phyloP scores from a whole-genome alignment of 2,888 invertebrate genomes.

The Ecdyonurus torrentis region DNA sequence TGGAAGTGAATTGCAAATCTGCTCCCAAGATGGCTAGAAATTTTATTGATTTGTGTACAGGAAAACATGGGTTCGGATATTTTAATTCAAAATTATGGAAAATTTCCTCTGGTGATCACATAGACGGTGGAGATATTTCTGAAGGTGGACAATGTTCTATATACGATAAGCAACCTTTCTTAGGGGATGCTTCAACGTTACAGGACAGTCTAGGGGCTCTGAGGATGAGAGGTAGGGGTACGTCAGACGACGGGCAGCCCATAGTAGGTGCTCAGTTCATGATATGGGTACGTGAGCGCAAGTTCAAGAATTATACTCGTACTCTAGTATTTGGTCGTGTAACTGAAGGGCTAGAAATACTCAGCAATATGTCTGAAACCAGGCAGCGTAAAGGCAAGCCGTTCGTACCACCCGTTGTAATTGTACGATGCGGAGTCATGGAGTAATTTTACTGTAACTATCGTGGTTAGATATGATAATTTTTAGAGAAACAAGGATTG shows the following conservation, averaged over 20 bases:
- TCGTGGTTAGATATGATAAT: too few relatives aligned
- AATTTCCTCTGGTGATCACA: slow-evolving; percentile 12
- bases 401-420: background rate
- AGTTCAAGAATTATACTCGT: slow-evolving; percentile 14
- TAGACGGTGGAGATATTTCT: slow-evolving; percentile 14
- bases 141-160: slow-evolving; percentile 13
- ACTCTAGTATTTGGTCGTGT: slow-evolving; percentile 14
- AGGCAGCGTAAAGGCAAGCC: background rate
- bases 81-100: slow-evolving; percentile 14
- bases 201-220: slow-evolving; percentile 14
- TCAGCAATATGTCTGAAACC: background rate
- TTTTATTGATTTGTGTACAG: slow-evolving; percentile 13
- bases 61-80: slow-evolving; percentile 13
- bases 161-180: slow-evolving; percentile 12
- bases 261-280: slow-evolving; percentile 15
- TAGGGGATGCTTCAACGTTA: slow-evolving; percentile 14
- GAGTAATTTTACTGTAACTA: too few relatives aligned
- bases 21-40: slow-evolving; percentile 15
- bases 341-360: slow-evolving; percentile 12
- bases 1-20: slow-evolving; percentile 13
- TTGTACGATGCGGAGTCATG: background rate
- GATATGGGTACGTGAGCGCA: slow-evolving; percentile 14
- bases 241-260: slow-evolving; percentile 13
- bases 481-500: too few relatives aligned
- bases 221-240: slow-evolving; percentile 13